phyloP scores from a whole-genome alignment of 2,888 invertebrate species.

The Sthenelais limicola region DNA sequence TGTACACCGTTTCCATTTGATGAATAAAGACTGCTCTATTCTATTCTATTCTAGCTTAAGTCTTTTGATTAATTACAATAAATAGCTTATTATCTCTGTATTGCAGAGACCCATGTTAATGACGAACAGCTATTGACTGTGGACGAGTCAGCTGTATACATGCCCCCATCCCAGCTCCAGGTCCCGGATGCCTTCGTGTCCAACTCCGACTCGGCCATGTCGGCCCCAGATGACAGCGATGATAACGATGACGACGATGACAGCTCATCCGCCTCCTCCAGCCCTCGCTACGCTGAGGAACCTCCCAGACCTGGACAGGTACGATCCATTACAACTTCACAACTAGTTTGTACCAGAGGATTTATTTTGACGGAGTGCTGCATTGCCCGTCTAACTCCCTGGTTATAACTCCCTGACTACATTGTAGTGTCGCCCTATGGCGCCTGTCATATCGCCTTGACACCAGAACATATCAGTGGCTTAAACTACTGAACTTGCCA shows the following conservation, averaged over 20 bases:
- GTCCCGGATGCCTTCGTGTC: constrained; percentile 78
- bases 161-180: constrained; percentile 91
- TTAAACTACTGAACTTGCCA: no score
- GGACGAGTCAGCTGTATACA: constrained; percentile 78
- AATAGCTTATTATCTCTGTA: no score
- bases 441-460: no score
- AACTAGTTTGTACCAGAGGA: not conserved
- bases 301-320: constrained; percentile 28
- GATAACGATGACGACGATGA: constrained; percentile 43
- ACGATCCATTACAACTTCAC: not conserved
- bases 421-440: no score
- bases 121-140: constrained; percentile 69
- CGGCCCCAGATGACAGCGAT: constrained; percentile 63
- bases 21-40: no score
- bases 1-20: no score
- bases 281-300: constrained; percentile 58
- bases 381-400: no score
- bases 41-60: no score
- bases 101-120: constrained; percentile 44
- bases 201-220: constrained; percentile 71
- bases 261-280: constrained; percentile 62
- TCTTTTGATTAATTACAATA: no score
- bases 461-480: no score
- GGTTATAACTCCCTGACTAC: no score
- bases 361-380: not conserved